Evolutionary conservation across 2,113 vertebrate species (phyloP), one percentile per base, ranked within the genome.

Genomic region (Chloropsis hardwickii): DNA sequence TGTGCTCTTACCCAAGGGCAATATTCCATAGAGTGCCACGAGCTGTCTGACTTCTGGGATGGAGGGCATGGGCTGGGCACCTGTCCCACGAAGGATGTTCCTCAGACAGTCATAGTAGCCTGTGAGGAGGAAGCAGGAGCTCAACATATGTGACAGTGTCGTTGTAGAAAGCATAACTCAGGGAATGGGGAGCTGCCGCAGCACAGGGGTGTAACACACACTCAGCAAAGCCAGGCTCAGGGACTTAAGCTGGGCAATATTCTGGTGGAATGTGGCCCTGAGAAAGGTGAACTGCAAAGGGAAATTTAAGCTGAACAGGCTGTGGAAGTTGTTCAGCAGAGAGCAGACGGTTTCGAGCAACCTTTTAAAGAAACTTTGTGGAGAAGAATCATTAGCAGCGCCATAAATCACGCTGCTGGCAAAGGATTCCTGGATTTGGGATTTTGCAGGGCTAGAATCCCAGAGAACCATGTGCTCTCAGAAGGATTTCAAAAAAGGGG

Each of bases 1-100:
- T 11, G 40, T 37, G 78, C 74, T 92, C 96, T 98, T 96, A 99
- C 98, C 99, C 91, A 99, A 93, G 3, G 99, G 99, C 94, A 99
- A 11, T 81, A 99, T 91, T 60, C 97, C 98, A 2, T 99, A 99
- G 31, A 99, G 95, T 0, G 98, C 61, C 53, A 99, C 80, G 12
- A 99, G 98, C 96, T 99, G 98, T 7, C 98, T 97, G 82, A 99
- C 97, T 7, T 98, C 98, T 25, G 97, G 97, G 5, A 98, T 97
- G 7, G 98, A 98, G 54, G 98, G 98, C 98, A 98, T 73, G 48
- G 98, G 98, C 67, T 99, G 98, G 42, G 93, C 66, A 16, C 96
- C 90, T 18, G 79, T 48, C 81, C 97, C 97, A 20, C 82, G 97
- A 15, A 98, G 97, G 2, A 92, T 92, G 5, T 97, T 98, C 25